These are phyloP conservation scores for Sminthurides aquaticus DNA, from an alignment of 2,888 invertebrate species.

Conservation along the genomic window DNA sequence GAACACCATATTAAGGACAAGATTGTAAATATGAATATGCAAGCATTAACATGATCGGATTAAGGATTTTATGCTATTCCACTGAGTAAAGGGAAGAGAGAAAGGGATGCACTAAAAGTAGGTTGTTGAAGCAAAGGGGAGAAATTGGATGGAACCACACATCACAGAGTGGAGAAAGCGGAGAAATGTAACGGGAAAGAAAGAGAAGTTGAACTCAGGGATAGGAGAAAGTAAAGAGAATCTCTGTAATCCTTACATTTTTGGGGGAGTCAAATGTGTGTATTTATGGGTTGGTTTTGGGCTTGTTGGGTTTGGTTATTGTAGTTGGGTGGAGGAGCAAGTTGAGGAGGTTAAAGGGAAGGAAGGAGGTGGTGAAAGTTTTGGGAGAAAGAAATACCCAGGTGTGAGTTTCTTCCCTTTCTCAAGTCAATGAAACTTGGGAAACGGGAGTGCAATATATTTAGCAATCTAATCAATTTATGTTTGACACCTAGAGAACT, in stretches of 20 bases:
- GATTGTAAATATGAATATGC: too few relatives aligned
- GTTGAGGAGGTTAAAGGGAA: slow-evolving; percentile 12
- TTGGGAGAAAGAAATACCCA: neutral
- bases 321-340: slow-evolving; percentile 8
- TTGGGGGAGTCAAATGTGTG: neutral
- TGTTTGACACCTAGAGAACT: slow-evolving; percentile 22
- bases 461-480: slow-evolving; percentile 24
- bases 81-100: too few relatives aligned
- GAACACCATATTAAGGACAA: too few relatives aligned
- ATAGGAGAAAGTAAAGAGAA: slow-evolving; percentile 7
- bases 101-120: too few relatives aligned
- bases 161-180: neutral
- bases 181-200: neutral
- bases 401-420: neutral
- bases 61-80: too few relatives aligned
- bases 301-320: neutral
- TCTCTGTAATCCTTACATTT: neutral
- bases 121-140: too few relatives aligned
- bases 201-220: neutral
- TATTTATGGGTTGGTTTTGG: neutral
- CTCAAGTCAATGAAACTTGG: neutral
- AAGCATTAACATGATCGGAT: too few relatives aligned
- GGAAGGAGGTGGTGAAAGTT: slow-evolving; percentile 2
- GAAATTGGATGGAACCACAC: too few relatives aligned
- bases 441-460: slow-evolving; percentile 18